Conservation (phyloP, 1,140 invertebrate species). For the Saccostrea echinata region DNA sequence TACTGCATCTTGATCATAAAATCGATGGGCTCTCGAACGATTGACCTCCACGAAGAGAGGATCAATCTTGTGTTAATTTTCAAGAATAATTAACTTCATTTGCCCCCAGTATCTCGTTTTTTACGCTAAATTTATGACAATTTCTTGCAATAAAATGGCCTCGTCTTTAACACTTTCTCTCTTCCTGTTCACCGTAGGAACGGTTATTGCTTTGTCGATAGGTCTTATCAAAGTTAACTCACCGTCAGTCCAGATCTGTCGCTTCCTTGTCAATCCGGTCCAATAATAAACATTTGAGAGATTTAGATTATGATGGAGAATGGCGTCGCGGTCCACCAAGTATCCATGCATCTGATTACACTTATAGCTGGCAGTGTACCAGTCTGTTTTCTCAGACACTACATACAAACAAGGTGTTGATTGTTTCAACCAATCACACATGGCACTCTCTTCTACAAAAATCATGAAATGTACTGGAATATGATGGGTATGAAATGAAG, state of each 20-base stretch:
- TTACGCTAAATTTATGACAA: slow-evolving; percentile 37
- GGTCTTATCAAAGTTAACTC: slow-evolving; percentile 23
- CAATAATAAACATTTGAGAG: slow-evolving; percentile 28
- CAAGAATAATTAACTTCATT: slow-evolving; percentile 35
- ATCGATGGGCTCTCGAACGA: slow-evolving; percentile 22
- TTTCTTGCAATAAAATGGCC: background rate
- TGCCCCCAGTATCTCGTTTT: background rate
- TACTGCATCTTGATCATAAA: background rate
- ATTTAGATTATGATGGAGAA: slow-evolving; percentile 17
- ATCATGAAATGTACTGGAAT: background rate
- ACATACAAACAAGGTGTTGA: slow-evolving; percentile 15
- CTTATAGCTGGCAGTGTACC: slow-evolving; percentile 13
- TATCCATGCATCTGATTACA: slow-evolving; percentile 13
- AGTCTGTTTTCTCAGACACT: background rate
- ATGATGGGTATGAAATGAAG: too few species aligned
- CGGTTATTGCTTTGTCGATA: background rate
- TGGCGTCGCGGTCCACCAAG: slow-evolving; percentile 23
- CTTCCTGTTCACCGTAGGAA: background rate
- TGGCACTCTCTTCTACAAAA: background rate
- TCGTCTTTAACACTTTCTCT: background rate
- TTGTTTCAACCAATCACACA: slow-evolving; percentile 14
- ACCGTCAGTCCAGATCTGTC: slow-evolving; percentile 25
- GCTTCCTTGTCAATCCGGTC: slow-evolving; percentile 21
- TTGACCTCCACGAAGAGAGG: slow-evolving; percentile 2
- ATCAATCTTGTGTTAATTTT: slow-evolving; percentile 33